Base-by-base conservation (phyloP, 2,888 invertebrate genomes). In the Caenorhabditis sinica region DNA sequence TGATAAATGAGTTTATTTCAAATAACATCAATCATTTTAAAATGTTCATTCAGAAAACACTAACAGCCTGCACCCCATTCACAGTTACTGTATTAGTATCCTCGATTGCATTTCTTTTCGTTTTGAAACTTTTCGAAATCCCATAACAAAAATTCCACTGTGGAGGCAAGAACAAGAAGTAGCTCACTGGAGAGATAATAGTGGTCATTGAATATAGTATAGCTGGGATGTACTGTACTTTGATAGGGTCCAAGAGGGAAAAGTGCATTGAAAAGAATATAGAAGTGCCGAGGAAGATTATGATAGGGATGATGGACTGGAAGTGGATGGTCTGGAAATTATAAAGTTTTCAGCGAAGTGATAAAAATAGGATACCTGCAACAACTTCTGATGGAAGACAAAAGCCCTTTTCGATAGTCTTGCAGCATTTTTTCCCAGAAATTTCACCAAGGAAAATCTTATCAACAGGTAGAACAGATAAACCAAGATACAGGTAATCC, bases 101-200 rank as follows among this genome's bases (percentile, higher is more conserved):
- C 13, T 56, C 56, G 1, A 56, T 15, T 15, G 56, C 25, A 11
- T 56, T 56, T 11, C 13, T 58, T 23, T 58, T 28, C 30, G 9
- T 6, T 53, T 53, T 58, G 11, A 23, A 40, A 11, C 17, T 65
- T 13, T 65, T 65, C 1, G 45, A 43, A 11, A 49, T 30, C n/a
- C 65, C 65, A 28, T 30, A 65, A 65, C 63, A 72, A 15, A 72
- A 72, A 45, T 56, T 72, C 33, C 56, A 60, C 20, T 72, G 49
- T 13, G 58, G 56, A 4, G 72, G 72, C 1, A 72, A 23, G 25
- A 49, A 61, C 20, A 61, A 9, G 2, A 72, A 33, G n/a, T 72
- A 72, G 30, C 60, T 72, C 4, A 61, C 49, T 33, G 72, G 61
- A 15, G 58, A 58, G 15, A 72, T 61, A 3, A 61, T 3, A 15